A percentile compares a stretch with the other conserved stretches of the same genome.
Conservation (phyloP, 2,113 vertebrate species). For the Harpagus bidentatus region DNA sequence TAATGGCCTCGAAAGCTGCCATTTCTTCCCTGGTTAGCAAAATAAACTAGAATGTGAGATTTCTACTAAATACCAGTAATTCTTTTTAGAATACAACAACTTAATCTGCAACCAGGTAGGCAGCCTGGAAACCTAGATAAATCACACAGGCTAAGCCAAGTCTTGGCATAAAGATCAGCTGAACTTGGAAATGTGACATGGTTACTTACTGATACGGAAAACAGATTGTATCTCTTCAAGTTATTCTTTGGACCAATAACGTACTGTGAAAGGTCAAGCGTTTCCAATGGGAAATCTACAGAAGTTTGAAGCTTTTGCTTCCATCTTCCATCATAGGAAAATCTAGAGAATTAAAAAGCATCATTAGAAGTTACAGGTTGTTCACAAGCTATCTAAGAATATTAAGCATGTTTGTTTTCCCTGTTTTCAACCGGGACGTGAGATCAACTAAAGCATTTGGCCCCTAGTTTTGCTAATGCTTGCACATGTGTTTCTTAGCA, state of each 20-base stretch:
- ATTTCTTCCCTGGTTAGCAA: not conserved
- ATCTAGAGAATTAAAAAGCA: conserved; percentile 72
- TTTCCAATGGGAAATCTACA: conserved; percentile 93
- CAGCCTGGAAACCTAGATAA: not conserved
- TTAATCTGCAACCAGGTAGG: not conserved
- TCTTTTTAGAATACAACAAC: not conserved
- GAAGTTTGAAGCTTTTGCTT: conserved; percentile 95
- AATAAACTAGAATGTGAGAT: not conserved
- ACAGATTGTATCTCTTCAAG: conserved; percentile 91
- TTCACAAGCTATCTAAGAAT: not conserved
- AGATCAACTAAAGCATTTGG: not conserved
- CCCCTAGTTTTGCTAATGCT: not conserved
- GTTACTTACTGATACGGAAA: conserved; percentile 92
- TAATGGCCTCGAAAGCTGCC: not conserved
- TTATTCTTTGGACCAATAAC: conserved; percentile 91
- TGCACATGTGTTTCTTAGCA: not conserved
- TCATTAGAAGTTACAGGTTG: not conserved
- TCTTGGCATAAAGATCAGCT: not conserved
- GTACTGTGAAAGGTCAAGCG: conserved; percentile 90
- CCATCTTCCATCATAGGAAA: conserved; percentile 97
- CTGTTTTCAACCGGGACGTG: not conserved
- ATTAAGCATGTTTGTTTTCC: not conserved
- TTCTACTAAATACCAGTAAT: not conserved
- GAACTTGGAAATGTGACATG: rapidly evolving
- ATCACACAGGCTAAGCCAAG: not conserved